phyloP scores from a whole-genome alignment of 1,140 invertebrate genomes.

The Drosophila pachea region DNA sequence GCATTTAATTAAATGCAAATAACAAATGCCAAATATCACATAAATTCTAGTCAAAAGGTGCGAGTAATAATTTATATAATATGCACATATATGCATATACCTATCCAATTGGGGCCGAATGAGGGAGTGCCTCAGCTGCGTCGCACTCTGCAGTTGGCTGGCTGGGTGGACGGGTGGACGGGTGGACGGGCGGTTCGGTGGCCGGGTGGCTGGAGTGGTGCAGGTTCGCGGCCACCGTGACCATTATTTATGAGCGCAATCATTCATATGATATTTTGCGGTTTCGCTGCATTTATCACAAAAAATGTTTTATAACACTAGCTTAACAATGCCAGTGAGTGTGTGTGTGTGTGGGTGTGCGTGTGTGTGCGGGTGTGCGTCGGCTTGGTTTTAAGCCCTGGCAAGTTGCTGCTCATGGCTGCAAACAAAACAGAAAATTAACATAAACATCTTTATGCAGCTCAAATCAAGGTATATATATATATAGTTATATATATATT shows the following conservation, averaged over 20 bases:
- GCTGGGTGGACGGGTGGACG: not conserved
- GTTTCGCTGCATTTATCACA: conserved; percentile 71
- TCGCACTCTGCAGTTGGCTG: not conserved
- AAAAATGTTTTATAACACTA: conserved; percentile 73
- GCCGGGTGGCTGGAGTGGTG: conserved; percentile 3
- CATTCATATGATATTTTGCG: conserved; percentile 76
- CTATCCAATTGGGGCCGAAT: not conserved
- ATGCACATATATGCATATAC: too few species aligned
- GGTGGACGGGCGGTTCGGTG: not conserved
- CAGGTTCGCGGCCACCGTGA: conserved; percentile 17
- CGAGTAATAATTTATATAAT: conserved; percentile 26
- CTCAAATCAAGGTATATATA: not conserved
- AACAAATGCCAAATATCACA: conserved; percentile 66
- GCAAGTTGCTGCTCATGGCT: not conserved
- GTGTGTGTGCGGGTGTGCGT: conserved; percentile 4
- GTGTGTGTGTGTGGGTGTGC: conserved; percentile 10
- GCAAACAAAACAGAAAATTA: too few species aligned
- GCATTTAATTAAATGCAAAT: conserved; percentile 75
- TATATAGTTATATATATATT: too few species aligned
- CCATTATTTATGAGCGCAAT: conserved; percentile 75
- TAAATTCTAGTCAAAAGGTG: conserved; percentile 51
- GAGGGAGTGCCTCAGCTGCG: not conserved
- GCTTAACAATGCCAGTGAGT: conserved; percentile 40
- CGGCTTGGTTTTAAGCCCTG: not conserved
- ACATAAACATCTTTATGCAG: not conserved